Base-by-base conservation (phyloP, 2,888 invertebrate genomes). In the Hartigia nigra region DNA sequence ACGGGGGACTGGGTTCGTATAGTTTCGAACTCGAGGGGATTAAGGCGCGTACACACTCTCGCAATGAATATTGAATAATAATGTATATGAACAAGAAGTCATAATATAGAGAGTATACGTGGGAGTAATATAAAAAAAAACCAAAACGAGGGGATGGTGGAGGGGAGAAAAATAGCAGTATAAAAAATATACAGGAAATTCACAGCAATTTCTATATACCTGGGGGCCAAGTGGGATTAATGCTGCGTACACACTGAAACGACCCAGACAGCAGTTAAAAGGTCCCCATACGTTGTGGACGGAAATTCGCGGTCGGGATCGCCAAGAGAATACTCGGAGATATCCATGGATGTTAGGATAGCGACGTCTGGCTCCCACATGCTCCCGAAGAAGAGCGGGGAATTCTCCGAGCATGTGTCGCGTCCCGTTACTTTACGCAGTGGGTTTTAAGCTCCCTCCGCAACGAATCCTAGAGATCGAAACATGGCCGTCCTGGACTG, bases 301-400 rank as follows among this genome's bases (percentile, higher is more conserved):
- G 55, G 55, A 55, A 55, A 55, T 55, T 75, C 69, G 11, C 34
- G 12, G 31, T 55, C 55, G 55, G 14, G 34, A 76, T 31, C 32
- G 31, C n/a, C 55, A 76, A 69, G 69, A 69, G 34, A 76, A 39
- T 31, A 36, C 34, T 70, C 32, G 4, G 37, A 23, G 55, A 55
- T 9, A 55, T 55, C 23, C 55, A 3, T 23, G 55, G 55, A 55
- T 55, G 55, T 55, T 23, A 55, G 55, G 55, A 23, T 55, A 55
- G 55, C 55, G 31, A 72, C 72, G 72, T 72, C 72, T 72, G 72
- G 72, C 72, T 31, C 72, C 12, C 72, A 72, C 32, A 31, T 72
- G 72, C 31, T 72, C 72, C 31, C 23, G 2, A 23, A 0, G 23
- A 23, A 55, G 23, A 55, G 23, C 55, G 55, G 55, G 55, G 55